Conservation (phyloP, 2,113 vertebrate genomes). For the Motacilla tschutschensis region DNA sequence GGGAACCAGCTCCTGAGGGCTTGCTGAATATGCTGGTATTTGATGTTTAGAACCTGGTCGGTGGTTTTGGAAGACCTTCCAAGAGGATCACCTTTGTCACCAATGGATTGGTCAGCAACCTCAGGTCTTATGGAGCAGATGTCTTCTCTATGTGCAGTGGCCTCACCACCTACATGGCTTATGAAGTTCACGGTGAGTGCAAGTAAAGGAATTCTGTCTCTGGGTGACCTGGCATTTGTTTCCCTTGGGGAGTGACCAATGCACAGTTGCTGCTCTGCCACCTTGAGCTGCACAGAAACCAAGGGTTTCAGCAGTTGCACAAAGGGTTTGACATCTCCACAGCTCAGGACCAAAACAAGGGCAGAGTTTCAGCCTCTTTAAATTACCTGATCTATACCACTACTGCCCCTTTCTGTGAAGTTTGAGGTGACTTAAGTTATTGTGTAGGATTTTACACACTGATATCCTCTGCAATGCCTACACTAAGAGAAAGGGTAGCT, state of each 20-base stretch:
- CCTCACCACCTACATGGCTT: neutral
- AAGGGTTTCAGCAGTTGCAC: neutral
- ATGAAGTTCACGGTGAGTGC: neutral
- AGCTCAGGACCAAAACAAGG: no score
- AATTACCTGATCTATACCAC: neutral
- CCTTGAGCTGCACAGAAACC: fast-evolving
- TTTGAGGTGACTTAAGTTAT: neutral
- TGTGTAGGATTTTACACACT: neutral
- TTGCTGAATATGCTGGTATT: neutral
- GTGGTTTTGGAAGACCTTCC: neutral
- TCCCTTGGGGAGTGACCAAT: no score
- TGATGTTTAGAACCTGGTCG: neutral
- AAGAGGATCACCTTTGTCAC: neutral
- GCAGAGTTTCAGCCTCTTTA: neutral
- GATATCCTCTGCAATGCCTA: neutral
- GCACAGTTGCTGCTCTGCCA: neutral
- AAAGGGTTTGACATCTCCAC: fast-evolving
- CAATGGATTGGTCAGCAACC: neutral
- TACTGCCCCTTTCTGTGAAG: neutral
- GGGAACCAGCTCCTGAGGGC: fast-evolving
- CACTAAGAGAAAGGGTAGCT: neutral
- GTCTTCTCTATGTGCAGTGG: neutral
- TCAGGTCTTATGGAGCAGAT: fast-evolving
- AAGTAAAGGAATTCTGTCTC: neutral
- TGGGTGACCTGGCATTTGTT: neutral